Base-by-base conservation (phyloP, 2,113 vertebrate species). In the Cryptomyrus ogoouensis region DNA sequence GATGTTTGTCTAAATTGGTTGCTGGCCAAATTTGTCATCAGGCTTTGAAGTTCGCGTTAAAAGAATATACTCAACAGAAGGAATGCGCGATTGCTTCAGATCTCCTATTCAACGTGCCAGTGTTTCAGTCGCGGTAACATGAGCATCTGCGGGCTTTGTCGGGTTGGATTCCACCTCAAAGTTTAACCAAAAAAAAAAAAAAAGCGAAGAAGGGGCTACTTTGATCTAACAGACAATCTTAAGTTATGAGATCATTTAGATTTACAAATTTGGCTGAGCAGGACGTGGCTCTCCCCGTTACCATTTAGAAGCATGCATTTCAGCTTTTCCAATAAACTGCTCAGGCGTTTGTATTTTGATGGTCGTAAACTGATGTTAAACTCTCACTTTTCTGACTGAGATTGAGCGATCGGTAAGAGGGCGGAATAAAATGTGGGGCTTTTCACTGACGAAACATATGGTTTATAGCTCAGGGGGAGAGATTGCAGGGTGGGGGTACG, bases 391-490 rank as follows among this genome's bases (percentile, higher is more conserved):
- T 89, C 66, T 62, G 77, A 80, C 39, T 86, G 5, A 5, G 66
- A 91, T 89, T 90, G n/a, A 77, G 83, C 90, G 87, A 70, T 19
- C 17, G 3, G 31, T 80, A 19, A 44, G 53, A 5, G 53, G 89
- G 89, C 74, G 83, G 87, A 83, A 44, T 62, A 91, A 85, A 91
- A 87, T 90, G 66, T 93, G 96, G 94, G 92, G 95, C 93, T 95
- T 94, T 93, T 94, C 92, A 91, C 31, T 92, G 93, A 92, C 92
- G 91, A 93, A 94, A 93, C 96, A 96, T 96, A 96, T 95, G 96
- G 96, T 94, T 92, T 92, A 93, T 95, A 66, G 90, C 70, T 92
- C 91, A 93, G 94, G 93, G 93, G 91, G 49, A 88, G 80, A 77
- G 70, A 89, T 70, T 47, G 66, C 47, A 86, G 50, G 50, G 50